Evolutionary conservation across 2,888 invertebrate species (phyloP), one percentile per base, ranked within the genome.

Genomic region (Eristalinus sepulchralis): DNA sequence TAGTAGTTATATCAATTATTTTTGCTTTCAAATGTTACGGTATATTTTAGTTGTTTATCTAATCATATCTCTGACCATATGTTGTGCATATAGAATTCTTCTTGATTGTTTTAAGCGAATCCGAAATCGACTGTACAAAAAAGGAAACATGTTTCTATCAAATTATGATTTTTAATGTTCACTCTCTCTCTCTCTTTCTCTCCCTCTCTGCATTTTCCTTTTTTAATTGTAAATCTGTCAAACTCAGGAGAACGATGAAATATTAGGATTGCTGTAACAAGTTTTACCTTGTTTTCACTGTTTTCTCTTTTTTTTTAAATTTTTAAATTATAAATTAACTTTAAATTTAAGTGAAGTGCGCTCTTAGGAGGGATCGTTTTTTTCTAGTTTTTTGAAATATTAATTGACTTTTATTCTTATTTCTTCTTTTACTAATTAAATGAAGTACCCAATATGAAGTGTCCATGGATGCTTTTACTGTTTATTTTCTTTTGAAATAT

Each of bases 21-120:
- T 75, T 73, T 66, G 71, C 68, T 73, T 79, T 86, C 75, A 78
- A 86, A 78, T 86, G 78, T 83, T 79, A 75, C 24, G 86, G 73
- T 78, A 78, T 66, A n/a, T 67, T 60, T 72, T 72, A 67, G 47
- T 66, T 77, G 31, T 34, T 20, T 64, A 81, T n/a, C 39, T 55
- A 13, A 59, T 72, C 66, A 71, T 72, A 22, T 83, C 67, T 17
- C 47, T 79, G 66, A 53, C 47, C 11, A 6, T 24, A 59, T 83
- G 60, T 79, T 67, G 59, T 47, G 39, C 20, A 47, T 36, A 64
- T 68, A 27, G 39, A 55, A 63, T 62, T 72, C 57, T 22, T 64
- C 67, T 62, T 72, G n/a, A 39, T 17, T n/a, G n/a, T 39, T n/a
- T 6, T n/a, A 39, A 39, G 1, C 39, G 39, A 17, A 70, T 75